These are phyloP conservation scores for Cyanoramphus novaezelandiae DNA, from an alignment of 2,113 vertebrate genomes.

Conservation along the genomic window DNA sequence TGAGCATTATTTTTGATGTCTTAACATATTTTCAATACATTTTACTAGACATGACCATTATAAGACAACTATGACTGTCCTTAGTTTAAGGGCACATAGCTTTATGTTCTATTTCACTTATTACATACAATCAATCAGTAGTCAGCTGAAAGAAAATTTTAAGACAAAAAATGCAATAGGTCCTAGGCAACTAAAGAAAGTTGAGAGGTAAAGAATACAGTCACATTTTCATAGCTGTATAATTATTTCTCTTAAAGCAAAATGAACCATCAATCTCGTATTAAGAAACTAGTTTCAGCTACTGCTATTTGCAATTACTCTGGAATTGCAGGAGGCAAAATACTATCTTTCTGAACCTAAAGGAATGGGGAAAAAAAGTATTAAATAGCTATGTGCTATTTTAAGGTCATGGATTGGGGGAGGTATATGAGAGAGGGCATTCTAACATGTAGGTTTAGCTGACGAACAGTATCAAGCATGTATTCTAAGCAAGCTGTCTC, in stretches of 20 bases:
- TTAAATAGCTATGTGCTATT: neutral
- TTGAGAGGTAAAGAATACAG: neutral
- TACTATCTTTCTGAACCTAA: neutral
- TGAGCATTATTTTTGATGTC: neutral
- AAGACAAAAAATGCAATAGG: neutral
- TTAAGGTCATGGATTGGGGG: neutral
- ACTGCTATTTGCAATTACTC: neutral
- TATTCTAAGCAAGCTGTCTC: slow-evolving; percentile 26
- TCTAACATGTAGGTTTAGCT: slow-evolving; percentile 9
- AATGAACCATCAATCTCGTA: neutral
- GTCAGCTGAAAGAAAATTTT: neutral
- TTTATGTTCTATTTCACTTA: neutral
- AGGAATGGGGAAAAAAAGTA: slow-evolving; percentile 25
- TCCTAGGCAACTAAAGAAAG: neutral
- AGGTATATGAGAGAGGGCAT: neutral
- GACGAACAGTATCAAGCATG: slow-evolving; percentile 26
- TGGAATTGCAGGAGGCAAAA: neutral
- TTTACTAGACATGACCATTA: neutral
- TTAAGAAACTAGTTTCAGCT: slow-evolving; percentile 28
- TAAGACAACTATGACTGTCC: neutral
- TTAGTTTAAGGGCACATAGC: neutral
- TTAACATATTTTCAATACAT: neutral
- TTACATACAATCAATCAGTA: neutral
- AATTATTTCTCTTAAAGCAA: slow-evolving; percentile 8
- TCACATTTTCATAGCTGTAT: neutral